Percentiles rank a stretch among this genome's conserved stretches.
Evolutionary conservation across 2,797 vertebrate species (phyloP).

Genomic region (Pristis pectinata): DNA sequence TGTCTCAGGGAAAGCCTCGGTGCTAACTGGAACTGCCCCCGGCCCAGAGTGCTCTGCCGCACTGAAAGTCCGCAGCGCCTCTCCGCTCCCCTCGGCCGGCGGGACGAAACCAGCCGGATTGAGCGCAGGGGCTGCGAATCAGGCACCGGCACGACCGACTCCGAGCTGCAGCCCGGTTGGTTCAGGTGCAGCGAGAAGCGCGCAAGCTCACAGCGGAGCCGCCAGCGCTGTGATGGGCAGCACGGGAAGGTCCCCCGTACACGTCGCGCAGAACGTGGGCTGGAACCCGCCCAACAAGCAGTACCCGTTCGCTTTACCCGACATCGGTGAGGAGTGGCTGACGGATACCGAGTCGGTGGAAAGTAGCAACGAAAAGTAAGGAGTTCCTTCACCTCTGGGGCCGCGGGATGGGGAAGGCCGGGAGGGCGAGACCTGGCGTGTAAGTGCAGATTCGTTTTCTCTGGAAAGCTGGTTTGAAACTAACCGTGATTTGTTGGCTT

Average conservation of each 20-base stretch:
- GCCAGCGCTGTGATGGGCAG: not conserved
- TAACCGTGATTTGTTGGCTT: not conserved
- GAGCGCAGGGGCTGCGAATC: not conserved
- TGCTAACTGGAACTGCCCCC: not conserved
- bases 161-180: not conserved
- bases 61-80: slow-evolving; percentile 18
- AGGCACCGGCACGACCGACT: not conserved
- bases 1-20: slow-evolving; percentile 9
- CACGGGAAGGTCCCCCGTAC: slow-evolving; percentile 12
- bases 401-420: not conserved
- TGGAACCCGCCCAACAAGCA: slow-evolving; percentile 24
- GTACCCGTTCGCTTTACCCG: slow-evolving; percentile 46
- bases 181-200: not conserved
- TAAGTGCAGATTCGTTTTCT: not conserved
- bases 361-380: slow-evolving; percentile 42
- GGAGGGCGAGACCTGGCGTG: not conserved
- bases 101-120: slow-evolving; percentile 8
- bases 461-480: not conserved
- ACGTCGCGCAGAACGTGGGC: slow-evolving; percentile 18
- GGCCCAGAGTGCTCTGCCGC: slow-evolving; percentile 24
- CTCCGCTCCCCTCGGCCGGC: not conserved
- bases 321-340: slow-evolving; percentile 54
- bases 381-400: not conserved
- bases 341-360: slow-evolving; percentile 44
- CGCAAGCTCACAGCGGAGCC: not conserved